Conservation (phyloP, 2,888 invertebrate genomes). For the Ormyrus nitidulus region DNA sequence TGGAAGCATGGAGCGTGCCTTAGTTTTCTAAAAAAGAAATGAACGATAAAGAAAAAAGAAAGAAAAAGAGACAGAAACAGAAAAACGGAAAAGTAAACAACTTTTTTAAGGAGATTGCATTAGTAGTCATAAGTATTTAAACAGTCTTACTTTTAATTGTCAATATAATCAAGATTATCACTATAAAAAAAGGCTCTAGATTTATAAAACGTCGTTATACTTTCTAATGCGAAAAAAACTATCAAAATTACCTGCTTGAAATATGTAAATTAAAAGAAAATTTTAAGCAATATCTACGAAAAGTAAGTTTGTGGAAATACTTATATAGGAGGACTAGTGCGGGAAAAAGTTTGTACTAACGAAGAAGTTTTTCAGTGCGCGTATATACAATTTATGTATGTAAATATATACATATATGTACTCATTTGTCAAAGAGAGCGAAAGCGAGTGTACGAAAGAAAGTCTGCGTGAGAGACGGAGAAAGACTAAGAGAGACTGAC, state of each 20-base stretch:
- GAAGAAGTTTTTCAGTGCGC: slow-evolving; percentile 25
- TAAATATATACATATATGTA: slow-evolving; percentile 53
- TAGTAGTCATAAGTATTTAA: slow-evolving; percentile 34
- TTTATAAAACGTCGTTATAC: too few species aligned
- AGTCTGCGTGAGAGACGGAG: slow-evolving; percentile 5
- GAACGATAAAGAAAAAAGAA: slow-evolving; percentile 19
- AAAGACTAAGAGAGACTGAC: slow-evolving; percentile 20
- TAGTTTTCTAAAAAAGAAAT: slow-evolving; percentile 65
- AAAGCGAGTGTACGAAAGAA: slow-evolving; percentile 34
- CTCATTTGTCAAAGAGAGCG: slow-evolving; percentile 43
- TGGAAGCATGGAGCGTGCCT: slow-evolving; percentile 73
- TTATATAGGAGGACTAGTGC: slow-evolving; percentile 21
- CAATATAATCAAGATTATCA: too few species aligned
- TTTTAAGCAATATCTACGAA: neutral
- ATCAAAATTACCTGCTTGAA: too few species aligned
- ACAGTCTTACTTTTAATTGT: slow-evolving; percentile 6
- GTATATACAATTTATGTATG: slow-evolving; percentile 50
- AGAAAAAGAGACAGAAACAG: slow-evolving; percentile 18
- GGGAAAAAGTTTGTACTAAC: slow-evolving; percentile 22
- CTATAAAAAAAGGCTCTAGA: too few species aligned
- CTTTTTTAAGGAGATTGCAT: neutral
- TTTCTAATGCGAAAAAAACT: too few species aligned
- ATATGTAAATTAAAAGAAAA: too few species aligned
- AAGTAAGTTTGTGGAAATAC: slow-evolving; percentile 24
- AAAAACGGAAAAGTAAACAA: slow-evolving; percentile 20